Base-by-base conservation (phyloP, 2,113 vertebrate genomes). In the Spermophilus dauricus region DNA sequence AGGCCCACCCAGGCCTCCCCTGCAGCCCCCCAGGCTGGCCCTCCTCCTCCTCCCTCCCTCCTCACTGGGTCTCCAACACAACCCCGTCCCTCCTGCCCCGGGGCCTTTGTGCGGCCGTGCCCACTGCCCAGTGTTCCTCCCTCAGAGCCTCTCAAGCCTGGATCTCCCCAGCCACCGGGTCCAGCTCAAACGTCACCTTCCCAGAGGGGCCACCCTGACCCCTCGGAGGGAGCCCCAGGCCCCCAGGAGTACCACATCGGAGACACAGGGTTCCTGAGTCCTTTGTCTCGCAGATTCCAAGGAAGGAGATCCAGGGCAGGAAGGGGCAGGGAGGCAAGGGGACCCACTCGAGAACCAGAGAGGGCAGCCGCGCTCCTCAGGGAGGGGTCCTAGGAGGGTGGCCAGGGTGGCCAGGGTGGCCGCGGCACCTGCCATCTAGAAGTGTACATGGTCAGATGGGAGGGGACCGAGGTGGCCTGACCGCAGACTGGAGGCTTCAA, bases 221-320 rank as follows among this genome's bases (percentile, higher is more conserved):
- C 22, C 10, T 37, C 3, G 0, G 8, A 63, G 32, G 30, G 1
- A 67, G 86, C 26, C 18, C 14, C 1, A 4, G 16, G 12, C 28
- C 32, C 18, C 4, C 11, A 20, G 8, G 5, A 24, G 16, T 0
- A 0, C 58, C 45, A 22, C 30, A 18, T 16, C 8, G 10, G n/a
- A 39, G 70, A 58, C 56, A 8, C 56, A 22, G 67, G 67, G 34
- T 11, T 5, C 67, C 5, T 58, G 2, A 8, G 20, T 8, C 24
- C 56, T 22, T 58, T 22, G 56, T 24, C 56, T 58, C 24, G 18
- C 56, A 58, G 8, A 58, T 24, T 58, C 56, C 24, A 2, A 22
- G 56, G 56, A 24, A 24, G 4, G 20, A 58, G 56, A 20, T 22
- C 56, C 56, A 22, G 1, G 18, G 1, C 56, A 20, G 56, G 48